phyloP scores from a whole-genome alignment of 2,797 vertebrate species.

The Alfaro cultratus region DNA sequence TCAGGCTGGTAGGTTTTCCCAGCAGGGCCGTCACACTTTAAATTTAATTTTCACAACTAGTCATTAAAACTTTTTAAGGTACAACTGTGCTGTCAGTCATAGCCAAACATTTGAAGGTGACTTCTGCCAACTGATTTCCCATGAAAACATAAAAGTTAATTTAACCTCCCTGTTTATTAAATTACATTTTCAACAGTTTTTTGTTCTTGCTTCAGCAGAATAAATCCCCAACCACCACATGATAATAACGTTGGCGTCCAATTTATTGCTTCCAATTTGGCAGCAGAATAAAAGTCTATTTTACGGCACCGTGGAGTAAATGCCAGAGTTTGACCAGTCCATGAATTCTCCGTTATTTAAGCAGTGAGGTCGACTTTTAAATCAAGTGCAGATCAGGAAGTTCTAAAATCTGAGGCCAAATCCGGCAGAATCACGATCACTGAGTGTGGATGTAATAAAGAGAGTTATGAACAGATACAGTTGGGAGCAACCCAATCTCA shows the following conservation, averaged over 20 bases:
- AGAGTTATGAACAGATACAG: no score
- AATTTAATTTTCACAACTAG: not conserved
- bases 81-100: not conserved
- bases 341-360: not conserved
- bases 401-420: not conserved
- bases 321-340: not conserved
- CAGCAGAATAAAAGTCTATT: no score
- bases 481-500: no score
- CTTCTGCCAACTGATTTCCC: not conserved
- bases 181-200: not conserved
- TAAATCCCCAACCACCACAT: no score
- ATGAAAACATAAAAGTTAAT: not conserved
- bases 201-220: no score
- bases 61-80: not conserved
- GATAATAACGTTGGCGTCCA: no score
- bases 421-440: not conserved
- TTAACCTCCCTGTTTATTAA: not conserved
- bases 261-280: no score
- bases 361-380: not conserved
- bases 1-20: not conserved
- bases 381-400: not conserved
- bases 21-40: not conserved
- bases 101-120: not conserved
- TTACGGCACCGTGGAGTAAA: no score
- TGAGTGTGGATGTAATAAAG: not conserved